Evolutionary conservation across 1,140 invertebrate species (phyloP).

Genomic region (Augochlora pura): DNA sequence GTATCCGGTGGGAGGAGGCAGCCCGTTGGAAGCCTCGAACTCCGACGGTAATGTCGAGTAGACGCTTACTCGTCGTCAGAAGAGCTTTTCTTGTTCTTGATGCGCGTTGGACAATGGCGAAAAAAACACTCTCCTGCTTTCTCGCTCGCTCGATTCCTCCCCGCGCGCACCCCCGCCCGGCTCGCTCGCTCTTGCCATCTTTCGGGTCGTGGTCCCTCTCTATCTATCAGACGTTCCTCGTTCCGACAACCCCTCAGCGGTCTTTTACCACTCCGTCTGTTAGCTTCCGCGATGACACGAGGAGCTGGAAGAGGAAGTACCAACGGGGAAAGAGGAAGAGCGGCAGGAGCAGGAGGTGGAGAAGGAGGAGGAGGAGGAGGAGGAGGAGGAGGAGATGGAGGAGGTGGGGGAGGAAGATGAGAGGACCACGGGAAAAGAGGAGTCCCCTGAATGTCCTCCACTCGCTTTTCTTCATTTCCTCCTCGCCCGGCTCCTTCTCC

Average conservation of each 20-base stretch:
- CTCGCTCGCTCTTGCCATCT: conserved; percentile 5
- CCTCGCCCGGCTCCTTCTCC: conserved; percentile 23
- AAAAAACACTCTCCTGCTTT: conserved; percentile 62
- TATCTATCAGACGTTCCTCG: conserved; percentile 24
- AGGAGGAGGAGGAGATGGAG: conserved; percentile 6
- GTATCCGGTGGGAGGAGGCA: conserved; percentile 52
- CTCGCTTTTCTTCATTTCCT: conserved; percentile 40
- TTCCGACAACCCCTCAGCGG: conserved; percentile 39
- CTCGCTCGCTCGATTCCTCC: not conserved
- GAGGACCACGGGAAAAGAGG: conserved; percentile 23
- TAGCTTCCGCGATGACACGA: conserved; percentile 47
- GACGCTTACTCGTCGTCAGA: conserved; percentile 65
- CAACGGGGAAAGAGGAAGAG: conserved; percentile 2
- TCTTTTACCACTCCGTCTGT: conserved; percentile 46
- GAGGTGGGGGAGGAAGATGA: conserved; percentile 6
- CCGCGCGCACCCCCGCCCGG: not conserved
- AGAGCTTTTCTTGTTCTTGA: conserved; percentile 73
- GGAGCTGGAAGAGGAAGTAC: not conserved
- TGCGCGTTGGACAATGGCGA: conserved; percentile 72
- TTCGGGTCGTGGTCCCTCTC: not conserved
- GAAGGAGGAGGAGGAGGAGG: not conserved
- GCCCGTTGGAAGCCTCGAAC: conserved; percentile 55
- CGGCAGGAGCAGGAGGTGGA: not conserved
- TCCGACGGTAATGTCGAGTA: conserved; percentile 61
- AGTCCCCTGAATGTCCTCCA: conserved; percentile 51